These are phyloP conservation scores for Pelusios castaneus DNA, from an alignment of 2,113 vertebrate species.

Conservation along the genomic window DNA sequence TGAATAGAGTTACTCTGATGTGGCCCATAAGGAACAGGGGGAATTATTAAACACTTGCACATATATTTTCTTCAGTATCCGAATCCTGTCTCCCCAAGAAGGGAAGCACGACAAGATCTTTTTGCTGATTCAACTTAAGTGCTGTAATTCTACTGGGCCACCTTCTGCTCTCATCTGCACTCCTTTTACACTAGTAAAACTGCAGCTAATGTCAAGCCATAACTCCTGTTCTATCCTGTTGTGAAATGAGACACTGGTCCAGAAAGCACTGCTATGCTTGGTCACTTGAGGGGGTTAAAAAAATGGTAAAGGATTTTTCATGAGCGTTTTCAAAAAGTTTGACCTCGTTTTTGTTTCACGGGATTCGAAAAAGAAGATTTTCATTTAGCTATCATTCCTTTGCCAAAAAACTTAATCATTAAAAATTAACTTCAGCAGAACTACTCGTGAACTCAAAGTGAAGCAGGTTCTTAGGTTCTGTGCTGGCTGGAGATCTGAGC, in stretches of 20 bases:
- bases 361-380: neutral
- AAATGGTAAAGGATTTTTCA: neutral
- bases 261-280: neutral
- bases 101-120: neutral
- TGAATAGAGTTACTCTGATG: neutral
- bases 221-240: fast-evolving
- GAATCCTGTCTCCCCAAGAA: neutral
- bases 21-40: neutral
- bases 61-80: neutral
- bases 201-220: neutral
- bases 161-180: neutral
- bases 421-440: neutral
- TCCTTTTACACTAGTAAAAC: neutral
- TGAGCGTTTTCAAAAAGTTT: neutral
- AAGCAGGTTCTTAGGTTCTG: too few species aligned
- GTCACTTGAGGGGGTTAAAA: neutral
- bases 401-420: too few species aligned
- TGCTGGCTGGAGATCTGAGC: too few species aligned
- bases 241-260: neutral
- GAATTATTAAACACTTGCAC: neutral
- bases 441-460: too few species aligned
- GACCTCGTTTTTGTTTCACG: neutral
- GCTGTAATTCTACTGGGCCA: neutral
- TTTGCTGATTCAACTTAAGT: neutral
- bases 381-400: too few species aligned